Conservation (phyloP, 2,888 invertebrate genomes). For the Sarcophaga rosellei region DNA sequence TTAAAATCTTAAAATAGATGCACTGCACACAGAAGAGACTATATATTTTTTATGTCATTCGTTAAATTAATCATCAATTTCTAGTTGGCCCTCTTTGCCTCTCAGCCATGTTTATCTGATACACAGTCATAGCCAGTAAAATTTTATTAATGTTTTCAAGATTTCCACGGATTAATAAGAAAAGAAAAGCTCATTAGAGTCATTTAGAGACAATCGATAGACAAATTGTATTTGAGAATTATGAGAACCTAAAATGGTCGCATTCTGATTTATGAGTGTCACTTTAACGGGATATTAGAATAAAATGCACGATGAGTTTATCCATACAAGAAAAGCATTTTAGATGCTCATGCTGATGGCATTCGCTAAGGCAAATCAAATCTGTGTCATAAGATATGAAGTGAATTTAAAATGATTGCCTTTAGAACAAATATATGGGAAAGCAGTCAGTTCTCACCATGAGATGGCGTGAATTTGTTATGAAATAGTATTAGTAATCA, state of each 20-base stretch:
- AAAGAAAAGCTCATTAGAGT: conserved; percentile 59
- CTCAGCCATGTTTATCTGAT: neutral
- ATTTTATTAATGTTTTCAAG: conserved; percentile 33
- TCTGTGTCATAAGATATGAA: too few relatives aligned
- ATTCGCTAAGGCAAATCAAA: too few relatives aligned
- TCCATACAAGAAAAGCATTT: conserved; percentile 45
- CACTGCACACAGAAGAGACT: neutral
- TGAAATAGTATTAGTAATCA: too few relatives aligned
- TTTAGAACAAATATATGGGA: too few relatives aligned
- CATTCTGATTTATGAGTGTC: conserved; percentile 62
- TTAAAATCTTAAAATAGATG: conserved; percentile 35
- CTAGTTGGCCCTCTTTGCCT: neutral
- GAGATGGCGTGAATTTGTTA: too few relatives aligned
- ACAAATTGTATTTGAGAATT: conserved; percentile 41
- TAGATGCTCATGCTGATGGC: neutral
- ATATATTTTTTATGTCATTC: conserved; percentile 23
- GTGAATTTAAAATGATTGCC: too few relatives aligned
- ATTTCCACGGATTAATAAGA: conserved; percentile 49
- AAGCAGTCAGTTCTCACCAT: too few relatives aligned
- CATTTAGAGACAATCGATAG: conserved; percentile 54
- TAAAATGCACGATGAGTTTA: conserved; percentile 29
- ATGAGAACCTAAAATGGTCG: conserved; percentile 41
- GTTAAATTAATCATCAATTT: conserved; percentile 45
- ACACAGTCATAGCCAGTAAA: neutral
- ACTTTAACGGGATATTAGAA: conserved; percentile 51